Percentiles rank a stretch among this genome's conserved stretches.
These are phyloP conservation scores for Oplegnathus fasciatus DNA, from an alignment of 2,113 vertebrate species.

Conservation along the genomic window DNA sequence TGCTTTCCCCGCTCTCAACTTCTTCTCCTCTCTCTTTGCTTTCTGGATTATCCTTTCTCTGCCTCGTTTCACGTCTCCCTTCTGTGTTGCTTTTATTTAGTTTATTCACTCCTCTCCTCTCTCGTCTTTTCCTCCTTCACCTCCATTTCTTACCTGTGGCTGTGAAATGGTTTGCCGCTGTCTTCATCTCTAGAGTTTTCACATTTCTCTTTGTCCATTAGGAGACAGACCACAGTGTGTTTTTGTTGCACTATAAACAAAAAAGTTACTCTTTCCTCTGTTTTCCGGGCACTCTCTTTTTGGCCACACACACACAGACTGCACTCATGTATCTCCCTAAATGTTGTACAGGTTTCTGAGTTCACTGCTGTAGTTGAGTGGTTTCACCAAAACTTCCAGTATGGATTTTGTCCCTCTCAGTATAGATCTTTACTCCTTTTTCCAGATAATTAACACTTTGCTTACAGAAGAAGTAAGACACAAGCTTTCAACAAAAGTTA, in stretches of 20 bases:
- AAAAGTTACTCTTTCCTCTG: background rate
- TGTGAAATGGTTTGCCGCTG: background rate
- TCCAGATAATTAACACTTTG: background rate
- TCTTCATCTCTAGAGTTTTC: background rate
- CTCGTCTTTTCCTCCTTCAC: background rate
- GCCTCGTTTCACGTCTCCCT: no score
- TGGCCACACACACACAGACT: background rate
- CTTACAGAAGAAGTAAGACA: background rate
- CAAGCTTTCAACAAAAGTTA: background rate
- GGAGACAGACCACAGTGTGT: background rate
- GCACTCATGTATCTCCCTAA: background rate
- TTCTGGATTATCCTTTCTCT: background rate
- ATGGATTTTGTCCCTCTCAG: background rate
- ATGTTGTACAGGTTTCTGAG: background rate
- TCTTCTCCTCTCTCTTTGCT: background rate
- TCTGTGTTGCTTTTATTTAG: background rate
- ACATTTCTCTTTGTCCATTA: slow-evolving; percentile 7
- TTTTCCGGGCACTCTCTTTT: slow-evolving; percentile 1
- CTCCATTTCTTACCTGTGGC: background rate
- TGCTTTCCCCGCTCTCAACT: background rate
- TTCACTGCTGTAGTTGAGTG: background rate
- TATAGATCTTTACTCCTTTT: background rate
- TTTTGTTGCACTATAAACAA: background rate
- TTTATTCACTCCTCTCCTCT: background rate
- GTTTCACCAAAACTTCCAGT: background rate